Conservation (phyloP, 2,888 invertebrate genomes). For the Cephus rjabovi region DNA sequence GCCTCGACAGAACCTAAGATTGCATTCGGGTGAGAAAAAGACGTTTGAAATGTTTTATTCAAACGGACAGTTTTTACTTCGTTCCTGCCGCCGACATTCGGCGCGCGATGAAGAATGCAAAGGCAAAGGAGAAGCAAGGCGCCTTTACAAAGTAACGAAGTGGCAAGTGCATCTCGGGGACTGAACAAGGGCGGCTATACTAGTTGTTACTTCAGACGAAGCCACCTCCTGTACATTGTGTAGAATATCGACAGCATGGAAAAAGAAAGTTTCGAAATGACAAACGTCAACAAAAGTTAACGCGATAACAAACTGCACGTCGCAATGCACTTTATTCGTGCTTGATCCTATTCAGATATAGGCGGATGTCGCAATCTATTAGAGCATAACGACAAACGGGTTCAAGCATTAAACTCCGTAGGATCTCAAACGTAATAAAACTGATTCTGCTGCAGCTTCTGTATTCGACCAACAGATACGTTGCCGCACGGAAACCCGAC, state of each 20-base stretch:
- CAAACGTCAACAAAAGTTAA: background rate
- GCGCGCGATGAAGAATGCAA: background rate
- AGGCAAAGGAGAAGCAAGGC: background rate
- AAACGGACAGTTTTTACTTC: background rate
- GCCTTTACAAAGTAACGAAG: background rate
- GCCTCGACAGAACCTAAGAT: background rate
- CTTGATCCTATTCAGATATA: background rate
- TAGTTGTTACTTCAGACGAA: background rate
- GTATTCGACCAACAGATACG: background rate
- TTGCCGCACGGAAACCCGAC: background rate
- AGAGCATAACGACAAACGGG: background rate
- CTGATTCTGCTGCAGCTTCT: background rate
- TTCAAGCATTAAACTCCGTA: background rate
- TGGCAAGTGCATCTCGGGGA: background rate
- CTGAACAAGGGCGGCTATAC: background rate
- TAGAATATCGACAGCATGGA: background rate
- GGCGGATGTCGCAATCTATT: background rate
- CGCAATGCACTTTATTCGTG: background rate
- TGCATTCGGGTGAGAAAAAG: background rate
- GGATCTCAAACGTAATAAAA: background rate
- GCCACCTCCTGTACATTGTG: background rate
- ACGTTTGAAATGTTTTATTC: background rate
- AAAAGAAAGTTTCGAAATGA: background rate
- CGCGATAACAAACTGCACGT: background rate
- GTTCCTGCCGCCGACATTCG: background rate